These are phyloP conservation scores for Drosophila demipolita DNA, from an alignment of 2,888 invertebrate species.

Conservation along the genomic window DNA sequence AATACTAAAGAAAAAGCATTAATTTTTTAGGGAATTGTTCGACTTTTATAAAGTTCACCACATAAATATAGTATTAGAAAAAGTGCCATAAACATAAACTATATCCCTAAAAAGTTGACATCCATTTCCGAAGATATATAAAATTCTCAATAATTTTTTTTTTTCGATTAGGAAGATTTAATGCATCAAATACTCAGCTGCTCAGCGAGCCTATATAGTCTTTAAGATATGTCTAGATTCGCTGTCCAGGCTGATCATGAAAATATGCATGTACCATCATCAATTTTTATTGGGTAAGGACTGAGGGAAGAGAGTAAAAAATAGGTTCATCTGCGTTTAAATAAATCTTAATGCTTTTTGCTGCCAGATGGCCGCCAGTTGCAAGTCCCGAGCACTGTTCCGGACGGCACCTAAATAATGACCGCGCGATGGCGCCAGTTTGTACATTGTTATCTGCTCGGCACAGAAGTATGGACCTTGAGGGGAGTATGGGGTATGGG, in stretches of 20 bases:
- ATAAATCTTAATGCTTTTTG: slow-evolving; percentile 71
- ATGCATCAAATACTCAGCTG: background rate
- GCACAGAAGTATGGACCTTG: slow-evolving; percentile 20
- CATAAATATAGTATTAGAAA: too few relatives aligned
- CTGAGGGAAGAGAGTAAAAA: slow-evolving; percentile 4
- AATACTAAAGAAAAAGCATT: background rate
- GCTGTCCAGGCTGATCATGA: background rate
- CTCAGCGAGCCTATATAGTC: background rate
- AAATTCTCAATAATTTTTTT: too few relatives aligned
- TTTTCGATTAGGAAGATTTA: background rate
- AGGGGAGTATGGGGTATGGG: background rate
- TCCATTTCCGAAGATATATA: too few relatives aligned
- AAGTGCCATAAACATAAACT: background rate
- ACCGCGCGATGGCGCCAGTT: slow-evolving; percentile 69
- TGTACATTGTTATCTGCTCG: slow-evolving; percentile 75
- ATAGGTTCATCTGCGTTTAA: slow-evolving; percentile 74
- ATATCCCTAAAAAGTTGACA: background rate
- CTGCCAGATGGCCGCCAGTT: slow-evolving; percentile 55
- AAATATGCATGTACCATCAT: background rate
- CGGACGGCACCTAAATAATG: slow-evolving; percentile 70
- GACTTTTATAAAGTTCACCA: background rate
- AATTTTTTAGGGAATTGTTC: background rate
- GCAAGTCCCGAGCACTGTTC: slow-evolving; percentile 50
- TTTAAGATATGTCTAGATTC: background rate
- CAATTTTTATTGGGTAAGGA: background rate